phyloP scores from a whole-genome alignment of 1,140 invertebrate genomes.

The Neotoxoptera formosana region DNA sequence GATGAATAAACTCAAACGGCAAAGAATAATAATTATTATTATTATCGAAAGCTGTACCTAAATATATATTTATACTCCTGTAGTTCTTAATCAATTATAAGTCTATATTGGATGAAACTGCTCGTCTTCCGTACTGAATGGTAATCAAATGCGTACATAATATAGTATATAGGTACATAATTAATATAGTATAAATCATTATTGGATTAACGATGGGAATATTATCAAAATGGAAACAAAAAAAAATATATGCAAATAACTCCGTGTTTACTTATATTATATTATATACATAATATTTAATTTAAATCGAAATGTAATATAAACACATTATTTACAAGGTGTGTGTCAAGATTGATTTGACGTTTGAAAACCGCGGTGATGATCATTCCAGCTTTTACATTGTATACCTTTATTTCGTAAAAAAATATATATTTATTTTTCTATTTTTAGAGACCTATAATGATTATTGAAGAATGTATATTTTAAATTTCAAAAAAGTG shows the following conservation, averaged over 20 bases:
- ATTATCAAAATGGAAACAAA: background rate
- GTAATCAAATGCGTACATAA: background rate
- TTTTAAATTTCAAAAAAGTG: background rate
- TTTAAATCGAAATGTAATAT: background rate
- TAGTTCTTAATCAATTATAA: background rate
- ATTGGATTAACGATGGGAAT: background rate
- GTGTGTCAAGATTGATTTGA: background rate
- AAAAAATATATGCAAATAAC: background rate
- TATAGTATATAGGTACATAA: background rate
- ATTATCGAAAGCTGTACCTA: background rate
- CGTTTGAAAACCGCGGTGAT: background rate
- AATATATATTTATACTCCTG: background rate
- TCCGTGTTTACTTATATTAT: background rate
- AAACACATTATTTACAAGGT: background rate
- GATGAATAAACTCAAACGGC: constrained; percentile 4
- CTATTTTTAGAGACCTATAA: background rate
- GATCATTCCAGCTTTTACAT: background rate
- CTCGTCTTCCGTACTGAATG: background rate
- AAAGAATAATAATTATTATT: background rate
- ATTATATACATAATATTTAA: background rate
- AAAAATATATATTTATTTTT: background rate
- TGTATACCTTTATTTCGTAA: background rate
- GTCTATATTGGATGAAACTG: background rate
- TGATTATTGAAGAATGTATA: background rate
- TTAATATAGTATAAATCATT: background rate